These are phyloP conservation scores for Papilio helenus DNA, from an alignment of 1,140 invertebrate genomes.

Conservation along the genomic window DNA sequence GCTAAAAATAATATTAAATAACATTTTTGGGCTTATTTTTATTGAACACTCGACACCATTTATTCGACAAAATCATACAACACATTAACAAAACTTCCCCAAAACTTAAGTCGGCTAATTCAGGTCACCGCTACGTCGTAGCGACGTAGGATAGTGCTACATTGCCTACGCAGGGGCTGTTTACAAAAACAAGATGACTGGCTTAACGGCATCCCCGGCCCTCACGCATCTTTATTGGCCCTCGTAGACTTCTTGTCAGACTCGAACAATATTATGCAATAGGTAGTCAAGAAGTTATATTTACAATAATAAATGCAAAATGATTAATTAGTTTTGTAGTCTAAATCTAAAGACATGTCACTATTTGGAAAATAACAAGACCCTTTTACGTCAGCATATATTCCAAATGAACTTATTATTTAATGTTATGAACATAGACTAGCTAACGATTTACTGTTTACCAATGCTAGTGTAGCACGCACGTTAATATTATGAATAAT, in stretches of 20 bases:
- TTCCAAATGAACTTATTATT: too few relatives aligned
- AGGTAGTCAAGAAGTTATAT: slow-evolving; percentile 30
- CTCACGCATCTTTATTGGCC: slow-evolving; percentile 69
- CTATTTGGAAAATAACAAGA: too few relatives aligned
- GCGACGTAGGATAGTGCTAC: slow-evolving; percentile 45
- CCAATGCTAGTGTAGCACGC: background rate
- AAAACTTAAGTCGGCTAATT: slow-evolving; percentile 34
- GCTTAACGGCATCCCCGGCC: slow-evolving; percentile 57
- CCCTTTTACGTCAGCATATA: too few relatives aligned
- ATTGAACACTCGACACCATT: background rate
- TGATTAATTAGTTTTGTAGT: too few relatives aligned
- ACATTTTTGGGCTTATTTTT: too few relatives aligned
- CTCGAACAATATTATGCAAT: slow-evolving; percentile 50
- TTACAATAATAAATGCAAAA: background rate
- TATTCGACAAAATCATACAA: background rate
- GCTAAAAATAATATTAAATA: too few relatives aligned
- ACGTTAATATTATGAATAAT: background rate
- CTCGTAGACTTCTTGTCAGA: slow-evolving; percentile 65
- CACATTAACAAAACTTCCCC: slow-evolving; percentile 31
- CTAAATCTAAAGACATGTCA: too few relatives aligned
- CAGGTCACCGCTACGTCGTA: slow-evolving; percentile 45
- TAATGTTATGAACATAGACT: too few relatives aligned
- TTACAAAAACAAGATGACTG: slow-evolving; percentile 80
- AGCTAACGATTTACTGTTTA: too few relatives aligned
- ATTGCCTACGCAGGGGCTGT: slow-evolving; percentile 56